These are phyloP conservation scores for Horisme vitalbata DNA, from an alignment of 2,888 invertebrate genomes.

Conservation along the genomic window DNA sequence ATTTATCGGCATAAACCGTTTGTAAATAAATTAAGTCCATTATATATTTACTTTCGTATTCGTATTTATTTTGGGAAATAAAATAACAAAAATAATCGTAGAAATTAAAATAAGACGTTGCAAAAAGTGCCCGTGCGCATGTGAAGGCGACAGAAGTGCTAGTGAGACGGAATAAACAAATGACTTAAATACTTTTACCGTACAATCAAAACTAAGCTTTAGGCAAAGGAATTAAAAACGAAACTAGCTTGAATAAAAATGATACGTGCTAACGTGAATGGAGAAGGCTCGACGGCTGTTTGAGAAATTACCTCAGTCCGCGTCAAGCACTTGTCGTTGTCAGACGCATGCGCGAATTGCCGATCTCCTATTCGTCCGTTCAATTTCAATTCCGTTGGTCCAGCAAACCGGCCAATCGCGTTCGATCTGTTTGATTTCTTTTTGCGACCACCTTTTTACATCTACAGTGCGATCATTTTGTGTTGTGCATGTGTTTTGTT, in stretches of 20 bases:
- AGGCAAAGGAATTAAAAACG: constrained; percentile 11
- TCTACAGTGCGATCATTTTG: constrained; percentile 65
- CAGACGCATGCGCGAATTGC: constrained; percentile 56
- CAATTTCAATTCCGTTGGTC: constrained; percentile 65
- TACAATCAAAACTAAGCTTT: constrained; percentile 24
- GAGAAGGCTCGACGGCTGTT: constrained; percentile 71
- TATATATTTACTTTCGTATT: too few species aligned
- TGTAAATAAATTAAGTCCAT: too few species aligned
- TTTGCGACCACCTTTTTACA: constrained; percentile 61
- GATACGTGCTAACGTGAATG: constrained; percentile 66
- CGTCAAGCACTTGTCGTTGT: constrained; percentile 63
- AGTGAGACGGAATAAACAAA: constrained; percentile 40
- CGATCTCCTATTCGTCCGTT: constrained; percentile 54
- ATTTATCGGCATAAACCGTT: too few species aligned
- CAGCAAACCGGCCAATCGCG: constrained; percentile 66
- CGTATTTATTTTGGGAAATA: constrained; percentile 20
- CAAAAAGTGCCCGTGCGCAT: constrained; percentile 76
- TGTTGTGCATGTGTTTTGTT: constrained; percentile 60
- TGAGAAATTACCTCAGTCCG: constrained; percentile 71
- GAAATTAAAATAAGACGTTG: constrained; percentile 58
- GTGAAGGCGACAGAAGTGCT: constrained; percentile 76
- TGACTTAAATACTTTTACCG: constrained; percentile 33
- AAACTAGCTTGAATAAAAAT: constrained; percentile 30
- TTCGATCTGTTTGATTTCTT: constrained; percentile 71
- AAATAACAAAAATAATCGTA: constrained; percentile 27